A percentile compares a stretch with the other conserved stretches of the same genome.
These are phyloP conservation scores for Numenius phaeopus DNA, from an alignment of 2,797 vertebrate species.

Conservation along the genomic window DNA sequence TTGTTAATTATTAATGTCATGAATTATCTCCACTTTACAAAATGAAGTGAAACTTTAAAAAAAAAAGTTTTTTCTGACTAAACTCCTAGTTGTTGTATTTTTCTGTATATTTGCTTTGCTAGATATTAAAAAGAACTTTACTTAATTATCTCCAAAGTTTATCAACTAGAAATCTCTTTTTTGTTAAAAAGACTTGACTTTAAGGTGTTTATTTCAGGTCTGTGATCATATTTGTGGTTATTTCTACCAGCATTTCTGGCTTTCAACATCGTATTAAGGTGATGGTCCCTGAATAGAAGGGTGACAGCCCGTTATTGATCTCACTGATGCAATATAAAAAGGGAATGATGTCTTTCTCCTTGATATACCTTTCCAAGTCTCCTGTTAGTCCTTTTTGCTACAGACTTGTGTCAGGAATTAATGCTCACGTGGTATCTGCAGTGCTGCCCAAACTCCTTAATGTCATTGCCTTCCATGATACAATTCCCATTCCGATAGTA, in stretches of 20 bases:
- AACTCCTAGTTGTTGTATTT: fast-evolving
- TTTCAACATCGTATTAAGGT: not conserved
- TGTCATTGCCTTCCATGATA: not conserved
- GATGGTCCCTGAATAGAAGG: not conserved
- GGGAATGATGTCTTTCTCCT: not conserved
- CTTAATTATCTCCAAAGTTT: no score
- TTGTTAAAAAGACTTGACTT: not conserved
- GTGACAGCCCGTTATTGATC: not conserved
- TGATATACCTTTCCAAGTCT: not conserved
- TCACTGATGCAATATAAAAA: not conserved
- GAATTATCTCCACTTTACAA: not conserved
- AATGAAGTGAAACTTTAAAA: not conserved
- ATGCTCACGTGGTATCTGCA: not conserved
- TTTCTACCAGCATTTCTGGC: not conserved
- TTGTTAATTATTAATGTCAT: not conserved
- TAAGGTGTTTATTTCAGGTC: not conserved
- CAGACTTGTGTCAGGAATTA: not conserved
- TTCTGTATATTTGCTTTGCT: not conserved
- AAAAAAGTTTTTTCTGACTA: not conserved
- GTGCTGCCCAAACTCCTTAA: slow-evolving; percentile 13
- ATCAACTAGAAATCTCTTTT: not conserved
- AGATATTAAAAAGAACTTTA: not conserved
- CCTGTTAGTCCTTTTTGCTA: not conserved
- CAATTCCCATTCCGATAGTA: not conserved
- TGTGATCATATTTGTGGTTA: not conserved